Percentiles rank a stretch among this genome's conserved stretches.
Evolutionary conservation across 2,888 invertebrate genomes (phyloP).

Genomic region (Rhopalosiphum nymphaeae): DNA sequence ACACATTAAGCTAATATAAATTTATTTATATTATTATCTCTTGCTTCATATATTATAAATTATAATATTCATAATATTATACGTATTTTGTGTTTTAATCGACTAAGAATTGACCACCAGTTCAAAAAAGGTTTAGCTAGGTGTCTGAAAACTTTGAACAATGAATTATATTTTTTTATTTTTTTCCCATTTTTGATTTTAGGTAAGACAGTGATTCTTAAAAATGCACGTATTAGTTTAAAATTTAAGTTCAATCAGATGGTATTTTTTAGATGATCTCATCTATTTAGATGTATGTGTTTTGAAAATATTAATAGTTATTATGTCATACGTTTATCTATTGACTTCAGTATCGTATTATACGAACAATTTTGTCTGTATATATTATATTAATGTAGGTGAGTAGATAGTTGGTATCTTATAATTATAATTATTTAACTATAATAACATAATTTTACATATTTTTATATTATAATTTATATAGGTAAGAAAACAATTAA

Average conservation of each 20-base stretch:
- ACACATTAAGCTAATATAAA: too few species aligned
- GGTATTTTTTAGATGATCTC: too few species aligned
- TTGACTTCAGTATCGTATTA: not conserved
- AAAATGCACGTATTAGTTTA: not conserved
- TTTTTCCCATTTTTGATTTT: not conserved
- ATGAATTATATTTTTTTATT: not conserved
- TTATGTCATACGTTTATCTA: not conserved
- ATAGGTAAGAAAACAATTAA: not conserved
- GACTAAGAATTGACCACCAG: too few species aligned
- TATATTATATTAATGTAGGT: not conserved
- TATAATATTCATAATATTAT: not conserved
- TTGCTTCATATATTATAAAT: not conserved
- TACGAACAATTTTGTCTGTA: not conserved
- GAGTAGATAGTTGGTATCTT: not conserved
- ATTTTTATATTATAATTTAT: not conserved
- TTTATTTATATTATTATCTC: slow-evolving; percentile 6
- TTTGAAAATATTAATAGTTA: not conserved
- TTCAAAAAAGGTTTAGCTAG: too few species aligned
- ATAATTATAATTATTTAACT: not conserved
- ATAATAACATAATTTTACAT: not conserved
- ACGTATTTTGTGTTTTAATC: too few species aligned
- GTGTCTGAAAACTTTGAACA: too few species aligned
- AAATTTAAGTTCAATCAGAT: too few species aligned
- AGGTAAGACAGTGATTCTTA: not conserved
- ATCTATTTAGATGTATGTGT: too few species aligned